phyloP scores from a whole-genome alignment of 2,888 invertebrate genomes.

The Omphaloscelis lunosa region DNA sequence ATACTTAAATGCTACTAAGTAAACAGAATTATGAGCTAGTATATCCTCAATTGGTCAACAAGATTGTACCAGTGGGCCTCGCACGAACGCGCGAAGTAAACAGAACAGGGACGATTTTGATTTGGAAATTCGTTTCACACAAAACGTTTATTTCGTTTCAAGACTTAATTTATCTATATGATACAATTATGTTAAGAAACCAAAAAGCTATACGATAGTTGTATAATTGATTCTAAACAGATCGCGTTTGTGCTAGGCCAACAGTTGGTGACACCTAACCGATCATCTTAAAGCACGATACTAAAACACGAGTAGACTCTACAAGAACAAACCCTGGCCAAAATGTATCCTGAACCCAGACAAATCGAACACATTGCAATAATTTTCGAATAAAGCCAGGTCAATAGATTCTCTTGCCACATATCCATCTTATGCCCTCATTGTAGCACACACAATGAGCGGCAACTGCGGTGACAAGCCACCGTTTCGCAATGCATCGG shows the following conservation, averaged over 20 bases:
- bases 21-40: background rate
- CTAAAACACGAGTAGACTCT: background rate
- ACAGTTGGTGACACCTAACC: background rate
- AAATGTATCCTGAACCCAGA: background rate
- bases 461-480: slow-evolving; percentile 14
- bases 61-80: background rate
- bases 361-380: background rate
- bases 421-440: slow-evolving; percentile 16
- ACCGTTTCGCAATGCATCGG: slow-evolving; percentile 81
- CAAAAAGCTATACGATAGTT: background rate
- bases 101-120: background rate
- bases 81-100: background rate
- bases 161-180: background rate
- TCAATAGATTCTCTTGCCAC: background rate
- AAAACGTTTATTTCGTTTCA: background rate
- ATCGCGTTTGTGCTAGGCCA: no score
- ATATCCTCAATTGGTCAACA: slow-evolving; percentile 6
- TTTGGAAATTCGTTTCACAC: background rate
- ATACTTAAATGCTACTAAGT: background rate
- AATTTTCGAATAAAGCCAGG: background rate
- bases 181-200: background rate
- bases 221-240: background rate
- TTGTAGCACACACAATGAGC: slow-evolving; percentile 1
- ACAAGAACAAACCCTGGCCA: background rate
- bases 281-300: background rate